Percentiles rank a stretch among this genome's conserved stretches.
Evolutionary conservation across 2,797 vertebrate genomes (phyloP).

Genomic region (Enteromius mattozi): DNA sequence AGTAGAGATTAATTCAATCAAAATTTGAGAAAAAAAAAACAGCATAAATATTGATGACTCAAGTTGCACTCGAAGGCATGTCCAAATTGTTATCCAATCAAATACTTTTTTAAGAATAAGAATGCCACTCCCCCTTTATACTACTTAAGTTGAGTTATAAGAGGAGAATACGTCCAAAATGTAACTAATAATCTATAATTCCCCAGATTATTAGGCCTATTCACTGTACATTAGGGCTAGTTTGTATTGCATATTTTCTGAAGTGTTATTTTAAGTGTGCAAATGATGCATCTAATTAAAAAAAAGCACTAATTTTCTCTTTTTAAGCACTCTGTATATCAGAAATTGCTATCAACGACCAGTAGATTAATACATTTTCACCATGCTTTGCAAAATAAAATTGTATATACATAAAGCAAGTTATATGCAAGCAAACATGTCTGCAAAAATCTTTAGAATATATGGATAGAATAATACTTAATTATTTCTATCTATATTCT

Average conservation of each 20-base stretch:
- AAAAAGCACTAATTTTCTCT: not conserved
- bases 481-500: too few species aligned
- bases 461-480: not conserved
- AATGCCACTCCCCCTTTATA: not conserved
- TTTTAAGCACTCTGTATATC: not conserved
- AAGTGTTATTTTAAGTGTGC: too few species aligned
- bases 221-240: not conserved
- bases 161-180: too few species aligned
- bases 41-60: not conserved
- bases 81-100: not conserved
- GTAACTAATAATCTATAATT: not conserved
- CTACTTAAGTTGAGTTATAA: not conserved
- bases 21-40: too few species aligned
- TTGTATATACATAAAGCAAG: not conserved
- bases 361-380: not conserved
- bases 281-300: not conserved
- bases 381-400: not conserved
- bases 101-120: not conserved
- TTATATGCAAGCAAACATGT: not conserved
- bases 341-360: not conserved
- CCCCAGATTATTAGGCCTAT: too few species aligned
- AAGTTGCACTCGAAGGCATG: not conserved
- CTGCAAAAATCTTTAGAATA: not conserved
- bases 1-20: too few species aligned
- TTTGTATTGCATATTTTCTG: not conserved